Conservation (phyloP, 2,888 invertebrate genomes). For the Trisateles emortualis region DNA sequence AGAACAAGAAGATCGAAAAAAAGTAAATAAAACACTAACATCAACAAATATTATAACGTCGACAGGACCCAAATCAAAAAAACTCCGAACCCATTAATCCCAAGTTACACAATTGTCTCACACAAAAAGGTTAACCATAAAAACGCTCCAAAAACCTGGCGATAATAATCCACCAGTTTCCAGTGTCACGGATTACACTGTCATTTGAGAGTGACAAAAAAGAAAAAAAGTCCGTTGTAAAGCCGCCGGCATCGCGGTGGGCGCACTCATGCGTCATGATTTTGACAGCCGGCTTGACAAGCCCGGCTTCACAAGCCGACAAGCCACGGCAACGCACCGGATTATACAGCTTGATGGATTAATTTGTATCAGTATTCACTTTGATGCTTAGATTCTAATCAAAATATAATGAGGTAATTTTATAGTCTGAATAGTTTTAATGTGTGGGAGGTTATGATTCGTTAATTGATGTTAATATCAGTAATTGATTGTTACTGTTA, state of each 20-base stretch:
- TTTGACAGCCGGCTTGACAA: constrained; percentile 79
- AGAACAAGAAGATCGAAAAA: not conserved
- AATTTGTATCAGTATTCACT: constrained; percentile 66
- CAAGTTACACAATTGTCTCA: constrained; percentile 26
- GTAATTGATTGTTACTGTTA: constrained; percentile 26
- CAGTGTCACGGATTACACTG: constrained; percentile 64
- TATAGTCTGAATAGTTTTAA: constrained; percentile 34
- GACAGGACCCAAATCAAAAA: not conserved
- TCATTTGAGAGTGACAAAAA: constrained; percentile 45
- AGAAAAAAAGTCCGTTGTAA: constrained; percentile 55
- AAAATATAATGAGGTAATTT: constrained; percentile 61
- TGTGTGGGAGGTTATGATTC: constrained; percentile 36
- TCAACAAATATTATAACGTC: not conserved
- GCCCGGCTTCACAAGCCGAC: constrained; percentile 53
- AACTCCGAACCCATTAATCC: constrained; percentile 15
- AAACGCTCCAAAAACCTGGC: constrained; percentile 37
- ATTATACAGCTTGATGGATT: constrained; percentile 83
- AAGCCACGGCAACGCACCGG: constrained; percentile 68
- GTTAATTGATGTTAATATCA: constrained; percentile 31
- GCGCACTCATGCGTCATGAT: constrained; percentile 82
- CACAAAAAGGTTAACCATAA: constrained; percentile 41
- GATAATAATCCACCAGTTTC: constrained; percentile 59
- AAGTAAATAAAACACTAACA: constrained; percentile 1
- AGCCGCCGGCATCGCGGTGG: constrained; percentile 66
- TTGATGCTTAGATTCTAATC: constrained; percentile 58